phyloP scores from a whole-genome alignment of 2,888 invertebrate species.

The Gryllus longicercus region DNA sequence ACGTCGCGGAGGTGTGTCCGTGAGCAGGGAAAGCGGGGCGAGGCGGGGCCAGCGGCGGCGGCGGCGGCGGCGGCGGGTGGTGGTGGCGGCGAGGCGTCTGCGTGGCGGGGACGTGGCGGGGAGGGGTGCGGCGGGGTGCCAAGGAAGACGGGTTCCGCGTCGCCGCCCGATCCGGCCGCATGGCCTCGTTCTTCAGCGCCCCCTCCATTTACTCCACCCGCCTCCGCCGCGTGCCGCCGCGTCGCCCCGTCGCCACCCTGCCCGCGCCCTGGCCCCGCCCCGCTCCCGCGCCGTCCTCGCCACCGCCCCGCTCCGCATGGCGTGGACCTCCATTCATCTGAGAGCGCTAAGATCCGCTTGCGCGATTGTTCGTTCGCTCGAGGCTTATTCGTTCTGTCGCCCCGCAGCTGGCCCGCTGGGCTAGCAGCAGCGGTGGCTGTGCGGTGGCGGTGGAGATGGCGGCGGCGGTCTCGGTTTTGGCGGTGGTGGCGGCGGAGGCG shows the following conservation, averaged over 20 bases:
- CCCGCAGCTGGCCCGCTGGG: neutral
- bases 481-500: too few relatives aligned
- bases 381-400: neutral
- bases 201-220: neutral
- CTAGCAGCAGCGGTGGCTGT: too few relatives aligned
- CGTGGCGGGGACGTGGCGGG: neutral
- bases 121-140: neutral
- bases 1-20: neutral
- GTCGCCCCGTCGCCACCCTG: too few relatives aligned
- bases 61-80: neutral
- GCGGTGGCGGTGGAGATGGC: too few relatives aligned
- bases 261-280: too few relatives aligned
- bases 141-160: conserved; percentile 1
- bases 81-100: neutral
- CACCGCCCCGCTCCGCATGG: neutral
- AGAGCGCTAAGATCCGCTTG: neutral
- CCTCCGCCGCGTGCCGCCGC: too few relatives aligned
- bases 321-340: neutral
- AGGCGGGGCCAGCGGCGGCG: neutral
- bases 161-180: neutral
- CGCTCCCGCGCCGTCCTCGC: too few relatives aligned
- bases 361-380: neutral
- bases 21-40: neutral
- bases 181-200: neutral
- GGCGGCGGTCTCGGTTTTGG: too few relatives aligned